phyloP scores from a whole-genome alignment of 2,113 vertebrate genomes.

The Hemichromis elongatus region DNA sequence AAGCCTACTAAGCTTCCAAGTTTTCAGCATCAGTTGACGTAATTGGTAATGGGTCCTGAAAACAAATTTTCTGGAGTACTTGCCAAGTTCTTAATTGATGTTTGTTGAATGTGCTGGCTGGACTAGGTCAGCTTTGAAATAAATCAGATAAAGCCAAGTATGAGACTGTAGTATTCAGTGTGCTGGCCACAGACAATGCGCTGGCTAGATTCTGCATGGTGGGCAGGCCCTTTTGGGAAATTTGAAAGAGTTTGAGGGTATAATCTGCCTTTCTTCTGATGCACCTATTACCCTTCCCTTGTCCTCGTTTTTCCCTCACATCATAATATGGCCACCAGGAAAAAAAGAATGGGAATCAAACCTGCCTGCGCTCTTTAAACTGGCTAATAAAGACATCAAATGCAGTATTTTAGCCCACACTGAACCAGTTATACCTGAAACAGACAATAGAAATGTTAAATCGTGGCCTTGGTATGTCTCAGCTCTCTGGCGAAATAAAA shows the following conservation, averaged over 20 bases:
- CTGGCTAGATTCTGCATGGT: conserved; percentile 12
- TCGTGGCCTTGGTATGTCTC: not conserved
- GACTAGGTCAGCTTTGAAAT: not conserved
- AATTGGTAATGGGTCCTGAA: not conserved
- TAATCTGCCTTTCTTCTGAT: conserved; percentile 29
- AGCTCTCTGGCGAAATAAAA: not conserved
- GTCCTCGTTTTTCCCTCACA: conserved; percentile 9
- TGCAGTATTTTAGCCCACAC: not conserved
- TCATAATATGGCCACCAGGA: conserved; percentile 30
- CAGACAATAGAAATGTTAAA: not conserved
- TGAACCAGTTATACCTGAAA: not conserved
- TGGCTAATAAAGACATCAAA: conserved; percentile 45
- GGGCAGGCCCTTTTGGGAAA: conserved; percentile 19
- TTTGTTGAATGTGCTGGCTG: not conserved
- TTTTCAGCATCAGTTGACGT: not conserved
- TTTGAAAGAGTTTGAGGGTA: conserved; percentile 26
- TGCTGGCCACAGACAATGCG: not conserved
- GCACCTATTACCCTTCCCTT: conserved; percentile 22
- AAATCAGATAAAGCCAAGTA: not conserved
- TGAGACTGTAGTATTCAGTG: conserved; percentile 14
- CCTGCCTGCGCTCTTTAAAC: conserved; percentile 1
- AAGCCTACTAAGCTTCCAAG: conserved; percentile 6
- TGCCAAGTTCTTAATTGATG: not conserved
- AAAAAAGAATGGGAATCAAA: conserved; percentile 41
- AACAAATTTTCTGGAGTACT: not conserved